Percentiles rank a stretch among this genome's conserved stretches.
Evolutionary conservation across 2,113 vertebrate genomes (phyloP).

Genomic region (Rafetus swinhoei): DNA sequence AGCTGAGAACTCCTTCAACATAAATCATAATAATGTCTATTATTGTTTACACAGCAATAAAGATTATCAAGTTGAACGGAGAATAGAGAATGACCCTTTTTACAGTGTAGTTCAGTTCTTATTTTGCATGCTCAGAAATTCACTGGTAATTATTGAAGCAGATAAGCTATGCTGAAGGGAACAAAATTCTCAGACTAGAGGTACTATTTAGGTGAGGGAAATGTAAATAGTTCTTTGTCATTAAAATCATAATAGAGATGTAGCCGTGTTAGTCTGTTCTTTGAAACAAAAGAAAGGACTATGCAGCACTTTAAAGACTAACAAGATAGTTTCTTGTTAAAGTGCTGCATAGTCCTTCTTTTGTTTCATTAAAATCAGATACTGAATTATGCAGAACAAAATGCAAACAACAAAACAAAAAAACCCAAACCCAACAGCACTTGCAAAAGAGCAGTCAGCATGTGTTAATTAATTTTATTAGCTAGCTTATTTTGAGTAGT

Average conservation of each 20-base stretch:
- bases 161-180: constrained; percentile 31
- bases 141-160: constrained; percentile 38
- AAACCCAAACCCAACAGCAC: neutral
- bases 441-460: constrained; percentile 18
- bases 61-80: constrained; percentile 51
- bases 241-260: neutral
- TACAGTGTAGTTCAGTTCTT: neutral
- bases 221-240: neutral
- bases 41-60: constrained; percentile 53
- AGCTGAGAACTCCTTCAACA: constrained; percentile 35
- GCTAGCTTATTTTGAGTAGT: neutral
- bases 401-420: neutral
- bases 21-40: constrained; percentile 52
- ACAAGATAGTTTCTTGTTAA: no score
- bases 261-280: no score
- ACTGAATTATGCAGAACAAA: constrained; percentile 34
- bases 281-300: no score
- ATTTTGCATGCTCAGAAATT: constrained; percentile 41
- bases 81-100: constrained; percentile 32
- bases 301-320: no score
- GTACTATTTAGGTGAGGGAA: neutral
- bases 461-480: neutral
- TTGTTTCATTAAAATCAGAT: neutral
- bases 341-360: no score
- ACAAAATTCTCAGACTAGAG: constrained; percentile 21